phyloP scores from a whole-genome alignment of 2,113 vertebrate species.

The Lasiurus borealis region DNA sequence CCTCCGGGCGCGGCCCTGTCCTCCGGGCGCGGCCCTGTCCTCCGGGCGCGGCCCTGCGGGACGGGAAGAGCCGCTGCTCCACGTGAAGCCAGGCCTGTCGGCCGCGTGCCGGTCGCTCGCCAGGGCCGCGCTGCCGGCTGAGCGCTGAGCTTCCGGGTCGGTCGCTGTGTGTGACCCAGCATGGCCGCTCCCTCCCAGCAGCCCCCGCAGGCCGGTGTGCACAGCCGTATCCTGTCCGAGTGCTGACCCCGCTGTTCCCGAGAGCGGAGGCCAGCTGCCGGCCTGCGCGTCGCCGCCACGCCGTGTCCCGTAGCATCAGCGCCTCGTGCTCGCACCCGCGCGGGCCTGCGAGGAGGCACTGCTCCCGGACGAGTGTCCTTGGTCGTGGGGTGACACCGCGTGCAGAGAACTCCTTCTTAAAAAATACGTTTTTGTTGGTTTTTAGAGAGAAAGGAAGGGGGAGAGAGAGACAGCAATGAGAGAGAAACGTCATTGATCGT shows the following conservation, averaged over 20 bases:
- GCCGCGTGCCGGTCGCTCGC: no score
- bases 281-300: accelerated
- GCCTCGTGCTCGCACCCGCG: accelerated
- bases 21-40: no score
- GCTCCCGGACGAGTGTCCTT: accelerated
- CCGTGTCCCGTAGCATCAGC: accelerated
- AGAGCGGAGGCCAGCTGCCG: background rate
- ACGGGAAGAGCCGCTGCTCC: no score
- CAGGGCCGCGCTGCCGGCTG: background rate
- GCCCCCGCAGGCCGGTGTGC: accelerated
- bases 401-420: background rate
- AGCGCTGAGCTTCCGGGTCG: no score
- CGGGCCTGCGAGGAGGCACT: background rate
- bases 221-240: background rate
- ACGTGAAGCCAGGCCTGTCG: no score
- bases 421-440: no score
- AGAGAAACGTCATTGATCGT: no score
- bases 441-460: no score
- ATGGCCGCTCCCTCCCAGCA: background rate
- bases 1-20: no score
- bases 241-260: background rate
- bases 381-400: no score
- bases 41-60: accelerated
- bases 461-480: no score
- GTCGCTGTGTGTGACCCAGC: background rate